Evolutionary conservation across 2,113 vertebrate species (phyloP).

Genomic region (Boleophthalmus pectinirostris): DNA sequence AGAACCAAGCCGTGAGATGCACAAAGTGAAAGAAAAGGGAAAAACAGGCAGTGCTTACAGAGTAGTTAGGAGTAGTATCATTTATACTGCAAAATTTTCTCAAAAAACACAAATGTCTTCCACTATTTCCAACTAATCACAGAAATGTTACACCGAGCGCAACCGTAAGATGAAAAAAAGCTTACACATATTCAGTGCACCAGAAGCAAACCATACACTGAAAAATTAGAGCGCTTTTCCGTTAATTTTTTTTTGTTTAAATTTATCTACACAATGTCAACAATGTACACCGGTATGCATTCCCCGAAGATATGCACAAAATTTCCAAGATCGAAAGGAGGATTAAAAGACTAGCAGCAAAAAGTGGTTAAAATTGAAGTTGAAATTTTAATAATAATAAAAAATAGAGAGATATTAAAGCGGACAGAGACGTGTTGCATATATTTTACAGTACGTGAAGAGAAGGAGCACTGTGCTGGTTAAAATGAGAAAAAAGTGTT

Average conservation of each 20-base stretch:
- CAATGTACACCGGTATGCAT: slow-evolving; percentile 78
- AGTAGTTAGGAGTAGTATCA: slow-evolving; percentile 81
- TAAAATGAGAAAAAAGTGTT: slow-evolving; percentile 83
- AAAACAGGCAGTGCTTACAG: slow-evolving; percentile 82
- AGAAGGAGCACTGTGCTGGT: slow-evolving; percentile 84
- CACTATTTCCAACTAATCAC: slow-evolving; percentile 79
- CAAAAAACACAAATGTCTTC: slow-evolving; percentile 79
- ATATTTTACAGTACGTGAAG: slow-evolving; percentile 93
- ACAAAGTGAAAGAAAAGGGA: slow-evolving; percentile 48
- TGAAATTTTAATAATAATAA: slow-evolving; percentile 67
- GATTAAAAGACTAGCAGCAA: slow-evolving; percentile 87
- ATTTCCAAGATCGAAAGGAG: slow-evolving; percentile 71
- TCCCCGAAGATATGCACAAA: slow-evolving; percentile 76
- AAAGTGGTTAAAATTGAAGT: slow-evolving; percentile 87
- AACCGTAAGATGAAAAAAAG: slow-evolving; percentile 64
- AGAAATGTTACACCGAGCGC: slow-evolving; percentile 80
- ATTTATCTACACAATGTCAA: slow-evolving; percentile 75
- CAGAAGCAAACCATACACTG: slow-evolving; percentile 78
- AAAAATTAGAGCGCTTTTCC: slow-evolving; percentile 76
- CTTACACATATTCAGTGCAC: slow-evolving; percentile 79
- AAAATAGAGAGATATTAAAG: slow-evolving; percentile 67
- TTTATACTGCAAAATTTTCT: slow-evolving; percentile 78
- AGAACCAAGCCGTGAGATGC: slow-evolving; percentile 14
- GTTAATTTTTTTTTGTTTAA: slow-evolving; percentile 47
- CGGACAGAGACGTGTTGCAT: slow-evolving; percentile 82